Evolutionary conservation across 2,888 invertebrate genomes (phyloP).

Genomic region (Apocheima hispidaria): DNA sequence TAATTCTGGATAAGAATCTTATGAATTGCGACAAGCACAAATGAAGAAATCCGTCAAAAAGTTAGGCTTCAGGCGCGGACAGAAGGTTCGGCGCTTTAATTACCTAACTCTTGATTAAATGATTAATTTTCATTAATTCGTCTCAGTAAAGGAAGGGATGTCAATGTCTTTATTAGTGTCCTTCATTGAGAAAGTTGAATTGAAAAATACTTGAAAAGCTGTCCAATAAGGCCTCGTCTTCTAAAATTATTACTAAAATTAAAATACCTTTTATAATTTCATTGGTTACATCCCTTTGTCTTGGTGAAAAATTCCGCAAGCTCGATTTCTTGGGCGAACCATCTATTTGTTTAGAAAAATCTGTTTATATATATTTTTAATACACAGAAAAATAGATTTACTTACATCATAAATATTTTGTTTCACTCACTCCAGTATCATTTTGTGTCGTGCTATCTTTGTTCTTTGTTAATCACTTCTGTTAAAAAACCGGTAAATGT

Average conservation of each 20-base stretch:
- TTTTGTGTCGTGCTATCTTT: too few relatives aligned
- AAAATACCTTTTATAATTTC: background rate
- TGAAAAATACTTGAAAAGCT: slow-evolving; percentile 11
- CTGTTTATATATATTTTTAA: too few relatives aligned
- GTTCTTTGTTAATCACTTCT: too few relatives aligned
- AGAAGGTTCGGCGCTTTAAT: slow-evolving; percentile 50
- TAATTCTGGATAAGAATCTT: background rate
- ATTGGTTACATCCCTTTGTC: background rate
- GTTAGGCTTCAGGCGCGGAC: slow-evolving; percentile 46
- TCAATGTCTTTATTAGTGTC: slow-evolving; percentile 27
- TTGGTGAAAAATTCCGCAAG: too few relatives aligned
- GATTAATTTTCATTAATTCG: slow-evolving; percentile 58
- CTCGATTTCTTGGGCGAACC: too few relatives aligned
- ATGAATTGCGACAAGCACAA: slow-evolving; percentile 37
- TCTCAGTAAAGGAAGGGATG: slow-evolving; percentile 33
- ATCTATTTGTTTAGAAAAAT: too few relatives aligned
- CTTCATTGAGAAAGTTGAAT: slow-evolving; percentile 24
- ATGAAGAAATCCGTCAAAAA: slow-evolving; percentile 54
- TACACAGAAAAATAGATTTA: too few relatives aligned
- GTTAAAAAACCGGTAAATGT: too few relatives aligned
- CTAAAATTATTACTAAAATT: background rate
- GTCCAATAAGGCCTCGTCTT: background rate
- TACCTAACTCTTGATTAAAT: slow-evolving; percentile 57
- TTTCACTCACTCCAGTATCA: too few relatives aligned
- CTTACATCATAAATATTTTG: too few relatives aligned